These are phyloP conservation scores for Oplegnathus fasciatus DNA, from an alignment of 2,113 vertebrate species.

Conservation along the genomic window DNA sequence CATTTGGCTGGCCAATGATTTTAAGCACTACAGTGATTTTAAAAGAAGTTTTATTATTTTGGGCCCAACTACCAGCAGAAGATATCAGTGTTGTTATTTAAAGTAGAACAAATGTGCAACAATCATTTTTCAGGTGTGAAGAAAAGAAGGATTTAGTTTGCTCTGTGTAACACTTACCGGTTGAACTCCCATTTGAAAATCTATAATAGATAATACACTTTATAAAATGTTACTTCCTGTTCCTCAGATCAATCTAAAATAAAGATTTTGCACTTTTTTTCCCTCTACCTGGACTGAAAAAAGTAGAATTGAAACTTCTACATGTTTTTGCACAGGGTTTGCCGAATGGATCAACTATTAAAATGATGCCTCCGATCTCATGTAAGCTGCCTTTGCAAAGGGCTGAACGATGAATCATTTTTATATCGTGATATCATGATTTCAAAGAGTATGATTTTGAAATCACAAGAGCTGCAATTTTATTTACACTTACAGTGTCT, in stretches of 20 bases:
- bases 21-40: constrained; percentile 1
- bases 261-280: background rate
- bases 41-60: background rate
- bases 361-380: too few species aligned
- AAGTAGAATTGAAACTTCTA: background rate
- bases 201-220: background rate
- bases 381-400: too few species aligned
- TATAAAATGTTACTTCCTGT: background rate
- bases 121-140: constrained; percentile 1
- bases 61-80: constrained; percentile 38
- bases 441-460: too few species aligned
- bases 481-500: too few species aligned
- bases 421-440: too few species aligned
- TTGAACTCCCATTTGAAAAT: background rate
- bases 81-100: background rate
- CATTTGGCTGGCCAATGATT: constrained; percentile 78
- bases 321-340: background rate
- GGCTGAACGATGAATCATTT: too few species aligned
- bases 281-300: background rate
- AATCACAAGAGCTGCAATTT: too few species aligned
- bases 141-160: background rate
- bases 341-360: too few species aligned
- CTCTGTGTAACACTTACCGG: background rate
- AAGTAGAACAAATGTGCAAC: background rate
- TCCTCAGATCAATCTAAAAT: background rate